Evolutionary conservation across 2,113 vertebrate species (phyloP).

Genomic region (Benthochromis sp.): DNA sequence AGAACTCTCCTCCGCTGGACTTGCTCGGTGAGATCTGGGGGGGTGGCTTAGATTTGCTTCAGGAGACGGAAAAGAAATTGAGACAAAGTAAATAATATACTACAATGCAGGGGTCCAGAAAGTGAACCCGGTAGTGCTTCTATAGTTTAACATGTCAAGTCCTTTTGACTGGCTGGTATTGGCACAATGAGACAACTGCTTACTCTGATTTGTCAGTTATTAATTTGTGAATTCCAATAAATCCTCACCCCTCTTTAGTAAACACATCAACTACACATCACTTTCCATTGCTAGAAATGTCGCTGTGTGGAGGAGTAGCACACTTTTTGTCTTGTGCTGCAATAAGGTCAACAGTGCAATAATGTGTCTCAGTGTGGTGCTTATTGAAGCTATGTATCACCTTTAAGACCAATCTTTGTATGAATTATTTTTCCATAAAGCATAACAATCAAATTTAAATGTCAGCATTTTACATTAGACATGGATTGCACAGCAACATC

Average conservation of each 20-base stretch:
- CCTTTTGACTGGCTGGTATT: neutral
- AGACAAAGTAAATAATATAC: neutral
- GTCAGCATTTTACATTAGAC: neutral
- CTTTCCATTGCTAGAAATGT: neutral
- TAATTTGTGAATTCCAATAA: neutral
- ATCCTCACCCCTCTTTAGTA: neutral
- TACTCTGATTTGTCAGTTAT: neutral
- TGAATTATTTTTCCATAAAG: neutral
- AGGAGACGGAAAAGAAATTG: neutral
- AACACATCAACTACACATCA: neutral
- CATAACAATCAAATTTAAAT: neutral
- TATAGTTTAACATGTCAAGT: neutral
- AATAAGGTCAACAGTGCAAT: neutral
- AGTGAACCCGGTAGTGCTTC: neutral
- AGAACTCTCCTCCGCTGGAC: constrained; percentile 92
- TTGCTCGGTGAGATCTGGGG: constrained; percentile 98
- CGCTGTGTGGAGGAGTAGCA: neutral
- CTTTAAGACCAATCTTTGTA: neutral
- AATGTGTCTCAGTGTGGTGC: neutral
- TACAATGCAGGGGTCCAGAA: neutral
- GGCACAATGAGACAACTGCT: neutral
- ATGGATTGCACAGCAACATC: neutral
- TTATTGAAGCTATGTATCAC: neutral
- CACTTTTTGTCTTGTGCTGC: neutral
- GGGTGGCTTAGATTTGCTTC: constrained; percentile 92